These are phyloP conservation scores for Diaprepes abbreviatus DNA, from an alignment of 2,888 invertebrate species.

Conservation along the genomic window DNA sequence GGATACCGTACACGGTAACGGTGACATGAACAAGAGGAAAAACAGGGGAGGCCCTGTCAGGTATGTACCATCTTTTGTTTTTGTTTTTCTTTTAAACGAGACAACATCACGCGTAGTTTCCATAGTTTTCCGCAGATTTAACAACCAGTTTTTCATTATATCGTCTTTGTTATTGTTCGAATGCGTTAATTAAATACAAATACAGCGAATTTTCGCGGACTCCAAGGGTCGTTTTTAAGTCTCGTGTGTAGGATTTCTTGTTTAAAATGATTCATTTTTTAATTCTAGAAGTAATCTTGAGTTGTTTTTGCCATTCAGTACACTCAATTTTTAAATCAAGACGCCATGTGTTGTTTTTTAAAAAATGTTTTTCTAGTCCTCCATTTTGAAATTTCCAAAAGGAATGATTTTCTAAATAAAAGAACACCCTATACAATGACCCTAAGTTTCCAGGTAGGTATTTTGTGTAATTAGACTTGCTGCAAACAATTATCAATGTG, in stretches of 20 bases:
- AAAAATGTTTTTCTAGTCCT: not conserved
- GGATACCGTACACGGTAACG: slow-evolving; percentile 83
- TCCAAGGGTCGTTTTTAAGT: too few species aligned
- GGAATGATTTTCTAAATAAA: not conserved
- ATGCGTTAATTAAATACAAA: not conserved
- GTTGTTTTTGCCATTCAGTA: too few species aligned
- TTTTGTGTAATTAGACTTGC: too few species aligned
- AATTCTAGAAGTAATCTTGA: too few species aligned
- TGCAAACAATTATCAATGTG: too few species aligned
- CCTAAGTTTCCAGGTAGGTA: not conserved
- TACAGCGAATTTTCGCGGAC: not conserved
- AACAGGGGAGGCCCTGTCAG: slow-evolving; percentile 84
- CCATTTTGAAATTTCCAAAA: slow-evolving; percentile 1
- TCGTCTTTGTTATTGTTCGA: not conserved
- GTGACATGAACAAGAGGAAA: slow-evolving; percentile 83
- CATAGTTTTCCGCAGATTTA: not conserved
- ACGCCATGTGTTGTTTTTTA: too few species aligned
- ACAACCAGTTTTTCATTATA: not conserved
- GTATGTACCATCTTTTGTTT: slow-evolving; percentile 67
- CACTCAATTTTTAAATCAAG: too few species aligned
- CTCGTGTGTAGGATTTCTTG: too few species aligned
- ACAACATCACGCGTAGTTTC: slow-evolving; percentile 1
- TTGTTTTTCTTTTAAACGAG: not conserved
- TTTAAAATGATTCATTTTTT: too few species aligned
- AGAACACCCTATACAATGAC: not conserved